Evolutionary conservation across 2,113 vertebrate species (phyloP), one percentile per base, ranked within the genome.

Genomic region (Prolemur simus): DNA sequence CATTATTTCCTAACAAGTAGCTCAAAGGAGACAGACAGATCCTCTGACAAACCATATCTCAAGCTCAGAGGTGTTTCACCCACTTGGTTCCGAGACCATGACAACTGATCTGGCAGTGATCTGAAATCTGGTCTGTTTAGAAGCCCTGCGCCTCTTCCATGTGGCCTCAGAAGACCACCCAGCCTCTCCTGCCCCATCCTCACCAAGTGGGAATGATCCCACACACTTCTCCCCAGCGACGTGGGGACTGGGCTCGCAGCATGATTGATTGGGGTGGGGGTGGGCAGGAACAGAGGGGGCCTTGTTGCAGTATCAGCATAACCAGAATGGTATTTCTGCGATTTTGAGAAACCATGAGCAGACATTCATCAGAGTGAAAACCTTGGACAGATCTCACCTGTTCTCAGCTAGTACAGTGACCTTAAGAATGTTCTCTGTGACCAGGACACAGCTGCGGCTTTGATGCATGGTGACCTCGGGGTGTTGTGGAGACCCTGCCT

Each of bases 241-340:
- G 0, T 32, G 60, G 58, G 47, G 49, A 6, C 2, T 9, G 8
- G 63, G n/a, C 76, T 58, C 7, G 42, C 68, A 9, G 6, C 8
- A 23, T 29, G 29, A 23, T 58, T 37, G 45, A 18, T 0, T 14
- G 4, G 18, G 21, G 25, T 3, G 12, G 58, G 20, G 1, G 17
- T 47, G 34, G 32, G 5, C 15, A 15, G 8, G 52, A 18, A 1
- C 4, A 5, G 15, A 0, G 10, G 20, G 29, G 42, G 5, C 3
- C 5, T 3, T 8, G 42, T 9, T 47, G 42, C 25, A 45, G 6
- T 73, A 25, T 56, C 25, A 5, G 39, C 76, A 23, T n/a, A 39
- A 47, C 37, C 71, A 82, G 78, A 85, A 54, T 12, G 32, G 25
- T 11, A 8, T 5, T n/a, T 49, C 73, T 82, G 27, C 34, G 68